These are phyloP conservation scores for Anguilla megastoma DNA, from an alignment of 2,797 vertebrate genomes.

Conservation along the genomic window DNA sequence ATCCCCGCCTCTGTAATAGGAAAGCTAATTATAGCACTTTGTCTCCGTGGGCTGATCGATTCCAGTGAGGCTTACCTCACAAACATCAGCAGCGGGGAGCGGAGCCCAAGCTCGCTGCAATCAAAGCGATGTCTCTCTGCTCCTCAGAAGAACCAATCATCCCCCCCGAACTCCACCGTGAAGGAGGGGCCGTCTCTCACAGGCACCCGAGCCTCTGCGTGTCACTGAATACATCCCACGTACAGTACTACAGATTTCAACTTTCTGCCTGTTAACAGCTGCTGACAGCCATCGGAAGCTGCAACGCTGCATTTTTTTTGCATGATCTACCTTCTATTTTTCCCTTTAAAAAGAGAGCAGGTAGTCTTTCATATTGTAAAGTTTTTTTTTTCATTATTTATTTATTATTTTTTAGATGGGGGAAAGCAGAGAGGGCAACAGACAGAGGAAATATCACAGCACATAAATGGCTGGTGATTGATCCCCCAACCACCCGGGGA, in stretches of 20 bases:
- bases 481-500: no score
- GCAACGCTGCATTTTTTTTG: background rate
- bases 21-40: constrained; percentile 20
- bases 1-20: background rate
- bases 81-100: background rate
- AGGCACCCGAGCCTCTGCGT: background rate
- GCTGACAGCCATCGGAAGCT: background rate
- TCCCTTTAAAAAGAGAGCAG: background rate
- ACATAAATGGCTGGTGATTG: no score
- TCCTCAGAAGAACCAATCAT: background rate
- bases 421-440: no score
- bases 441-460: no score
- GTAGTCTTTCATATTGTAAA: background rate
- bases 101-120: background rate
- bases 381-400: no score
- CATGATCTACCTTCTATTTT: background rate
- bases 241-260: background rate
- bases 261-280: background rate
- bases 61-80: background rate
- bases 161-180: background rate
- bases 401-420: no score
- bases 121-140: background rate
- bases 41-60: background rate
- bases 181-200: background rate
- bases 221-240: background rate